Conservation (phyloP, 2,113 vertebrate species). For the Apeltes quadracus region DNA sequence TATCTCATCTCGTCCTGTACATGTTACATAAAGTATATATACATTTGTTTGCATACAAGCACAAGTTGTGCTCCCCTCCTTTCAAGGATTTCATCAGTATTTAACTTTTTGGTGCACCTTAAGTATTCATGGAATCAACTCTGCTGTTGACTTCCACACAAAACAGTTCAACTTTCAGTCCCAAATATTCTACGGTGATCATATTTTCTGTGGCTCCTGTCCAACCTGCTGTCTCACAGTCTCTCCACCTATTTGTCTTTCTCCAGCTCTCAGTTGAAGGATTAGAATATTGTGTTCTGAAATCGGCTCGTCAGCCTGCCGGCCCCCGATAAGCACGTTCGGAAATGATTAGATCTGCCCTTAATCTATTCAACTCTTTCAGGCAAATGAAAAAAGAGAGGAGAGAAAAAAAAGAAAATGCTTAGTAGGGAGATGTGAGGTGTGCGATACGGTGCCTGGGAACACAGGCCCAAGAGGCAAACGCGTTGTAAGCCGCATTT, state of each 20-base stretch:
- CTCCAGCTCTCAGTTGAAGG: constrained; percentile 49
- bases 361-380: constrained; percentile 73
- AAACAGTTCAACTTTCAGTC: neutral
- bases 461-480: constrained; percentile 56
- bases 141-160: neutral
- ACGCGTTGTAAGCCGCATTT: constrained; percentile 46
- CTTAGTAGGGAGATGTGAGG: constrained; percentile 61
- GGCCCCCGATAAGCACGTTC: constrained; percentile 66
- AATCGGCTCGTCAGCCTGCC: constrained; percentile 70
- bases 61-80: neutral
- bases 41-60: neutral
- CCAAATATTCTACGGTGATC: neutral
- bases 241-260: constrained; percentile 44
- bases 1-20: too few relatives aligned
- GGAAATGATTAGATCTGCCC: constrained; percentile 73
- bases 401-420: constrained; percentile 38
- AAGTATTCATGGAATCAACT: neutral
- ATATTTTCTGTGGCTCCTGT: neutral
- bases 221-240: constrained; percentile 5
- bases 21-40: neutral
- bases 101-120: too few relatives aligned
- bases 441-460: constrained; percentile 57
- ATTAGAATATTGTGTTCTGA: constrained; percentile 56
- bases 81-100: neutral
- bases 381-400: constrained; percentile 30